phyloP scores from a whole-genome alignment of 2,113 vertebrate species.

The Phalacrocorax pelagicus region DNA sequence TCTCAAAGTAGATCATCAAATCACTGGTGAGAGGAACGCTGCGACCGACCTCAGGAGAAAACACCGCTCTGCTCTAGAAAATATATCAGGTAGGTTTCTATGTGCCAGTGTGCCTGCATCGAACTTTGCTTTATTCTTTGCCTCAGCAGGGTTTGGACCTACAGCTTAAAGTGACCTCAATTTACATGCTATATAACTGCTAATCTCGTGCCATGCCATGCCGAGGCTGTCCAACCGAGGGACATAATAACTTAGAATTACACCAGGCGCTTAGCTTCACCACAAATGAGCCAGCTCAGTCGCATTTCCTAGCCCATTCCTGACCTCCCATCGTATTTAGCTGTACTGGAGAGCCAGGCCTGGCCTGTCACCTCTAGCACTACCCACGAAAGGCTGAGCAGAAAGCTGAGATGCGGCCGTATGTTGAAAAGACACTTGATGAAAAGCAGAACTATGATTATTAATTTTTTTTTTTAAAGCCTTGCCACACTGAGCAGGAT shows the following conservation, averaged over 20 bases:
- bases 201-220: no score
- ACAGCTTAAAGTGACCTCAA: not conserved
- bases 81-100: not conserved
- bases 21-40: not conserved
- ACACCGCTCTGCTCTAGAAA: not conserved
- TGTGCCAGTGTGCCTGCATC: fast-evolving
- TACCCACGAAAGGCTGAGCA: not conserved
- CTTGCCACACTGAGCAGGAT: not conserved
- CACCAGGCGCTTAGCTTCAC: not conserved
- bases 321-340: not conserved
- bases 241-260: not conserved
- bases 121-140: not conserved
- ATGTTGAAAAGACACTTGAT: not conserved
- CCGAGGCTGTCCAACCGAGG: not conserved
- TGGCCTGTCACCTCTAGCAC: not conserved
- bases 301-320: not conserved
- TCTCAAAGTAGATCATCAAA: not conserved
- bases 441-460: not conserved
- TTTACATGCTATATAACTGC: fast-evolving
- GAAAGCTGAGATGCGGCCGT: not conserved
- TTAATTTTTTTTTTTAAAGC: not conserved
- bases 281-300: not conserved
- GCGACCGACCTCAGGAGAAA: not conserved
- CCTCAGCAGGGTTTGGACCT: not conserved
- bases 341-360: not conserved